Conservation (phyloP, 1,140 invertebrate species). For the Drosophila tsacasi region DNA sequence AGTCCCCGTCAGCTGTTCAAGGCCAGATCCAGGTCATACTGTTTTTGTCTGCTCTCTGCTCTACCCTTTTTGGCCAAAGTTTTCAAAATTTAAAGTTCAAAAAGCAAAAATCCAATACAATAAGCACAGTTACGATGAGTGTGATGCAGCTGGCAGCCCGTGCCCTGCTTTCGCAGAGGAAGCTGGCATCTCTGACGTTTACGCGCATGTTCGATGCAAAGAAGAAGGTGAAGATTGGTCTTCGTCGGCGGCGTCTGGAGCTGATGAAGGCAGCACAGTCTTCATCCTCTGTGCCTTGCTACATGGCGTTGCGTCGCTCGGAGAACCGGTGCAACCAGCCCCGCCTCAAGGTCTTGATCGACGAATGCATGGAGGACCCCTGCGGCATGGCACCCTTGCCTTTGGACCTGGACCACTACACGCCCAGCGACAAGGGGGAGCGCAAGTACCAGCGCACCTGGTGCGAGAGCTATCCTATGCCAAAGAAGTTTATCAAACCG, state of each 20-base stretch:
- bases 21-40: too few species aligned
- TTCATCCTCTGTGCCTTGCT: neutral
- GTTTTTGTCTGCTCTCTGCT: too few species aligned
- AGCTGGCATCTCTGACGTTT: neutral
- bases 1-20: too few species aligned
- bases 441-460: constrained; percentile 43
- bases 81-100: neutral
- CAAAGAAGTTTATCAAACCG: neutral
- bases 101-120: neutral
- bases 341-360: neutral
- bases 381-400: constrained; percentile 4
- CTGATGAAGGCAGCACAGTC: neutral
- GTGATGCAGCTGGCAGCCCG: neutral
- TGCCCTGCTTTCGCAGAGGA: neutral
- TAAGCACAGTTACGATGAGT: neutral
- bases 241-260: neutral
- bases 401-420: constrained; percentile 25
- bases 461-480: constrained; percentile 25
- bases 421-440: constrained; percentile 26
- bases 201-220: neutral
- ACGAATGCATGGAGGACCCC: constrained; percentile 22
- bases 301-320: constrained; percentile 4
- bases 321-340: constrained; percentile 9
- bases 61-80: constrained; percentile 1
- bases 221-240: neutral